A percentile compares a stretch with the other conserved stretches of the same genome.
These are phyloP conservation scores for Plodia interpunctella DNA, from an alignment of 1,140 invertebrate species.

Conservation along the genomic window DNA sequence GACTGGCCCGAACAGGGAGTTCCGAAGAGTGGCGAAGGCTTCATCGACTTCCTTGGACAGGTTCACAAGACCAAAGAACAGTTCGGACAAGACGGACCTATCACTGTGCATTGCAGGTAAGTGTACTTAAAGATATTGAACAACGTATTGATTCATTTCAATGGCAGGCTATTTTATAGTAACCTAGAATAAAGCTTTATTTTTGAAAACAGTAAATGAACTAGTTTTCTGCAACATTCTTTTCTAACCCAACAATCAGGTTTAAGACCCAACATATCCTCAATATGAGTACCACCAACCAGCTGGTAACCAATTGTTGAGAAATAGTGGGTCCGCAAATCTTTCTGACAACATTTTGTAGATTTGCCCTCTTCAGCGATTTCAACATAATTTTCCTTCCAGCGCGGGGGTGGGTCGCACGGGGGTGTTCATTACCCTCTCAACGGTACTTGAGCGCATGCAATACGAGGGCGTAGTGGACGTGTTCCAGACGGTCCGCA, in stretches of 20 bases:
- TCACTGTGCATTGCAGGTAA: slow-evolving; percentile 98
- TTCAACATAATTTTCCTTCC: slow-evolving; percentile 6
- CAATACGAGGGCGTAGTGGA: slow-evolving; percentile 99
- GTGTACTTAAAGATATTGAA: background rate
- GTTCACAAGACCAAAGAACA: slow-evolving; percentile 99
- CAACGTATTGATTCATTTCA: no score
- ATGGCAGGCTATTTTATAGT: no score
- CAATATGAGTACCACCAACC: no score
- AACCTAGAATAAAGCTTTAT: no score
- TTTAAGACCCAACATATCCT: no score
- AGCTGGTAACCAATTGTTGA: no score
- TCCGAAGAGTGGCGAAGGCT: slow-evolving; percentile 97
- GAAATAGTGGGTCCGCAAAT: no score
- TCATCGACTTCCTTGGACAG: slow-evolving; percentile 98
- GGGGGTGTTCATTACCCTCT: slow-evolving; percentile 98
- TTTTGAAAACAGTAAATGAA: no score
- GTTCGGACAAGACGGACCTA: slow-evolving; percentile 99
- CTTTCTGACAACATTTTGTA: no score
- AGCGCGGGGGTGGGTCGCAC: slow-evolving; percentile 97
- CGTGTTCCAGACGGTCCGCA: slow-evolving; percentile 99
- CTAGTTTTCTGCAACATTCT: no score
- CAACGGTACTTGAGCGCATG: slow-evolving; percentile 99
- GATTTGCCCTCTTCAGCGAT: no score
- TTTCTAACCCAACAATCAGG: no score
- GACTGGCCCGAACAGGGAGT: slow-evolving; percentile 99